Base-by-base conservation (phyloP, 2,888 invertebrate species). In the Criorhina ranunculi region DNA sequence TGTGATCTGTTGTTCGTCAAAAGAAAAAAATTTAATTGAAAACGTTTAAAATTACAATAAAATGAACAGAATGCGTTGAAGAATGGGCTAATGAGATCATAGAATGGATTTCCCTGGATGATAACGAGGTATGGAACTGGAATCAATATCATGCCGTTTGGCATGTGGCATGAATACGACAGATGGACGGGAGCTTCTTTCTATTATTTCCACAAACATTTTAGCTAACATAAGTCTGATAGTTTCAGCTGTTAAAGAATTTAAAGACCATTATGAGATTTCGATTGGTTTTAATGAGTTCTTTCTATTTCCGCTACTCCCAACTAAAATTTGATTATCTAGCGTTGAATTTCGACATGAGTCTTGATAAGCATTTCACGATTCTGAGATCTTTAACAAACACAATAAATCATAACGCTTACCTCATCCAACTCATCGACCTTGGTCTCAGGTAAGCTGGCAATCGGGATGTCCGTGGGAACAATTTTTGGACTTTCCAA, bases 401-500 rank as follows among this genome's bases (percentile, higher is more conserved):
- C n/a, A n/a, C 3, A 11, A 42, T 29, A 31, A 55, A 24, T 5
- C 15, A 9, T 19, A 46, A 17, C 3, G 79, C 87, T 70, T 64
- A 91, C 91, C 88, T 90, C 89, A 15, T 81, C 76, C 37, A 81
- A 17, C 31, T 86, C 76, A 42, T 80, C 81, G n/a, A 86, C 81
- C 49, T 81, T 81, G 40, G 24, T 81, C 12, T 77, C 87, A 29
- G 89, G 70, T 3, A 87, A 81, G 9, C 87, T 87, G 9, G 72
- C 53, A 19, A 81, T 42, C 0, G 87, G 75, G 8, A 90, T 81
- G n/a, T 91, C 91, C 0, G 90, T 89, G n/a, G 90, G 88, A 55
- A 91, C 88, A 6, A 91, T 89, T 79, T 90, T 90, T 0, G 91
- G 88, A 4, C 87, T 88, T 2, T 92, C 92, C 2, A 91, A 87